Conservation (phyloP, 1,140 invertebrate species). For the Saxidomus purpurata region DNA sequence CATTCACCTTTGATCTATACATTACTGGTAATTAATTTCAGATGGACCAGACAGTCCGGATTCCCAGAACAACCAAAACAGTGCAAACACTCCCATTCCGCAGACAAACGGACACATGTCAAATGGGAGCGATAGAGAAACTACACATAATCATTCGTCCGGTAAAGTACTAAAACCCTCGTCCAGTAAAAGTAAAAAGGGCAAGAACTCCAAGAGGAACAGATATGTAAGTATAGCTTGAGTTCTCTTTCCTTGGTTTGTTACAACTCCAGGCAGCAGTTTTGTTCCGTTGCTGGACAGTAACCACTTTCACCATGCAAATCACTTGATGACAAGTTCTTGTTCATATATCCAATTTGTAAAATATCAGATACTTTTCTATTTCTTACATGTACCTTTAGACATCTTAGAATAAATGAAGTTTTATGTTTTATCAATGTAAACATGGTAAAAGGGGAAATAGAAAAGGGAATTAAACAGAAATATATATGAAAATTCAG, state of each 20-base stretch:
- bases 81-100: slow-evolving; percentile 88
- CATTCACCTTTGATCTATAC: too few species aligned
- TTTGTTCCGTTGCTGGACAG: background rate
- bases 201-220: slow-evolving; percentile 85
- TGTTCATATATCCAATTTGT: too few species aligned
- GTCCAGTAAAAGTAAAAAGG: slow-evolving; percentile 84
- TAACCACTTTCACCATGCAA: too few species aligned
- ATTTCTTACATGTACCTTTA: too few species aligned
- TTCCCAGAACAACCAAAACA: slow-evolving; percentile 92
- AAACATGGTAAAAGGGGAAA: too few species aligned
- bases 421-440: too few species aligned
- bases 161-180: slow-evolving; percentile 86
- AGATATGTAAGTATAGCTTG: slow-evolving; percentile 74
- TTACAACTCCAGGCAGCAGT: background rate
- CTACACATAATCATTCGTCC: slow-evolving; percentile 80
- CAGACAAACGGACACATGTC: slow-evolving; percentile 87
- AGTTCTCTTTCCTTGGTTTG: background rate
- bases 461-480: too few species aligned
- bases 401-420: too few species aligned
- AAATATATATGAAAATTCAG: too few species aligned
- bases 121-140: slow-evolving; percentile 71
- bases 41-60: slow-evolving; percentile 94
- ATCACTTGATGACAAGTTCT: too few species aligned
- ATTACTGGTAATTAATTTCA: too few species aligned
- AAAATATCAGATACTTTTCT: too few species aligned